Conservation (phyloP, 1,140 invertebrate genomes). For the Bombus superbus region DNA sequence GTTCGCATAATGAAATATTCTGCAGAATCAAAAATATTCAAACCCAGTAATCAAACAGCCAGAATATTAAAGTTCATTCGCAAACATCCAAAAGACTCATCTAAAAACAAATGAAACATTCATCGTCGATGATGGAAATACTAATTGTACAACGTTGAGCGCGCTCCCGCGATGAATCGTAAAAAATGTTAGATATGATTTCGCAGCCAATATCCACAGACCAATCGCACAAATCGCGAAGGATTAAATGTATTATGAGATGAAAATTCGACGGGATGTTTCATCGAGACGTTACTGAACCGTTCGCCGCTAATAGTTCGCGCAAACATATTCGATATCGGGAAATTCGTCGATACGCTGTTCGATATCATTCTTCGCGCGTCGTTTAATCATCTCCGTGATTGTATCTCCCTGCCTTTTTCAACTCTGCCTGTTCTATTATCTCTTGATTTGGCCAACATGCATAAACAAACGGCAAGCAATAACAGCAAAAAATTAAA, state of each 20-base stretch:
- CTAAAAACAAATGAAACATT: neutral
- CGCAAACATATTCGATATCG: neutral
- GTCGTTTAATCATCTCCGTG: neutral
- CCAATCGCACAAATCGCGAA: no score
- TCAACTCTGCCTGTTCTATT: neutral
- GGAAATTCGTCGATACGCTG: neutral
- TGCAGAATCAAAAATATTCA: no score
- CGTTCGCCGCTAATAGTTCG: neutral
- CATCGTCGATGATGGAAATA: neutral
- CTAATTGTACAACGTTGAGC: neutral
- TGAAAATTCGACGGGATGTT: no score
- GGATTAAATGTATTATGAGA: neutral
- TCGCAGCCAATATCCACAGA: neutral
- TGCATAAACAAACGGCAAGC: slow-evolving; percentile 9
- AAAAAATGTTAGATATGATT: neutral
- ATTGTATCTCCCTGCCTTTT: neutral
- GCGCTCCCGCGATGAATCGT: neutral
- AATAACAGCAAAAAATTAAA: neutral
- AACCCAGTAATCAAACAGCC: no score
- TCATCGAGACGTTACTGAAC: neutral
- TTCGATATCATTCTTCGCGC: neutral
- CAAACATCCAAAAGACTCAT: neutral
- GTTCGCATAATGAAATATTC: no score
- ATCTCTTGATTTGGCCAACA: slow-evolving; percentile 10
- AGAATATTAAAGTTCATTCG: neutral